phyloP scores from a whole-genome alignment of 2,797 vertebrate species.

The Megaceryle alcyon region DNA sequence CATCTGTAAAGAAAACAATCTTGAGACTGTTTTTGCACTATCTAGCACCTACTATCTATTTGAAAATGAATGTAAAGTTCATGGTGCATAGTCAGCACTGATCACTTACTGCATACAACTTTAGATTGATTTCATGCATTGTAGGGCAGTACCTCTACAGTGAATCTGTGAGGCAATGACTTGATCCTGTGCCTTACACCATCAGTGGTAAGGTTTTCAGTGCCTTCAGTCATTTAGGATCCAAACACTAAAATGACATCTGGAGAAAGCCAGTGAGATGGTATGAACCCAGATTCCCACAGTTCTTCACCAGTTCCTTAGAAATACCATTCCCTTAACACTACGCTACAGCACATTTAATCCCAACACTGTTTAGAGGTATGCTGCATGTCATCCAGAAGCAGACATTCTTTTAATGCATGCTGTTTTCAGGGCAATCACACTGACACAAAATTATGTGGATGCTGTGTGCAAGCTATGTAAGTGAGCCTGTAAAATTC shows the following conservation, averaged over 20 bases:
- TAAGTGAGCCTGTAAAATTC: not conserved
- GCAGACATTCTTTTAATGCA: not conserved
- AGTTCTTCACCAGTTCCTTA: not conserved
- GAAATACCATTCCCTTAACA: not conserved
- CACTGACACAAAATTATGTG: not conserved
- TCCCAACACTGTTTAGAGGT: not conserved
- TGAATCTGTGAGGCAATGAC: not conserved
- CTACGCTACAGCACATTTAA: not conserved
- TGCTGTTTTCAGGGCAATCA: not conserved
- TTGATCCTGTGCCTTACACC: not conserved
- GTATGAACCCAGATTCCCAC: not conserved
- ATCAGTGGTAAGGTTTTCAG: not conserved
- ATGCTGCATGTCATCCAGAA: not conserved
- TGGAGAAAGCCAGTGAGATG: not conserved
- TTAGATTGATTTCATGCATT: not conserved
- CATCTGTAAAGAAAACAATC: not conserved
- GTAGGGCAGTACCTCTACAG: not conserved
- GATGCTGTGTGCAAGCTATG: not conserved
- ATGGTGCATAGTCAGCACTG: not conserved
- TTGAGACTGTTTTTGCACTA: not conserved
- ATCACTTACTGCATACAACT: not conserved
- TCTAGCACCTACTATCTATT: not conserved
- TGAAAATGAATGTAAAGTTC: not conserved
- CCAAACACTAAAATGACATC: not conserved
- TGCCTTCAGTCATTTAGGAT: not conserved